Evolutionary conservation across 2,888 invertebrate genomes (phyloP).

Genomic region (Erebia palarica): DNA sequence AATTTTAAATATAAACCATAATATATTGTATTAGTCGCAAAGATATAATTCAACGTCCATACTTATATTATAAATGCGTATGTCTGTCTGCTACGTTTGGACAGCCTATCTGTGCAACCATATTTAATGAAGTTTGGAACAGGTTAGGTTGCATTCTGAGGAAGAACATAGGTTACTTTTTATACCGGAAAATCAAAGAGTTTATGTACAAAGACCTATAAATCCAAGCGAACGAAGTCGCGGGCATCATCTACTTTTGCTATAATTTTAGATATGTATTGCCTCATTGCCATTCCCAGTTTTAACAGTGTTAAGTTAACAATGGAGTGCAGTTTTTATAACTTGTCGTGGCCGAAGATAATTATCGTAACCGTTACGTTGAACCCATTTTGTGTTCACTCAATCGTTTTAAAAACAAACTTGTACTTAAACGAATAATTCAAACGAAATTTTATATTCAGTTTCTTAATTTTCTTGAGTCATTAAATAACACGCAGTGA

Average conservation of each 20-base stretch:
- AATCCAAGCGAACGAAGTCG: too few species aligned
- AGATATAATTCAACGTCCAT: too few species aligned
- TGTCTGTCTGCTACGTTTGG: too few species aligned
- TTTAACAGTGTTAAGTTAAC: constrained; percentile 21
- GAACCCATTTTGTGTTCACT: constrained; percentile 36
- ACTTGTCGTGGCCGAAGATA: constrained; percentile 30
- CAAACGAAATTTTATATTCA: constrained; percentile 20
- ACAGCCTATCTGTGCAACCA: too few species aligned
- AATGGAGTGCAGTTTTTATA: constrained; percentile 28
- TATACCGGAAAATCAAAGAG: too few species aligned
- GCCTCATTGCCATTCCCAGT: constrained; percentile 25
- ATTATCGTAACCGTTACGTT: constrained; percentile 33
- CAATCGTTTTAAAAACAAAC: constrained; percentile 32
- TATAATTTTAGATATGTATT: constrained; percentile 11
- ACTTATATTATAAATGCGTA: too few species aligned
- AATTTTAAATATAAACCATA: too few species aligned
- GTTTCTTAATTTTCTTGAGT: constrained; percentile 25
- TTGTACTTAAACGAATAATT: constrained; percentile 21
- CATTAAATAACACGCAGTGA: constrained; percentile 27
- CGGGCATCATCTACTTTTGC: background rate
- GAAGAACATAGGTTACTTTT: too few species aligned
- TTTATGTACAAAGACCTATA: too few species aligned
- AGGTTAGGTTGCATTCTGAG: too few species aligned
- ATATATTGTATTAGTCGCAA: too few species aligned
- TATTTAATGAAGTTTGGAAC: too few species aligned